Base-by-base conservation (phyloP, 1,140 invertebrate genomes). In the Drosophila obscura region DNA sequence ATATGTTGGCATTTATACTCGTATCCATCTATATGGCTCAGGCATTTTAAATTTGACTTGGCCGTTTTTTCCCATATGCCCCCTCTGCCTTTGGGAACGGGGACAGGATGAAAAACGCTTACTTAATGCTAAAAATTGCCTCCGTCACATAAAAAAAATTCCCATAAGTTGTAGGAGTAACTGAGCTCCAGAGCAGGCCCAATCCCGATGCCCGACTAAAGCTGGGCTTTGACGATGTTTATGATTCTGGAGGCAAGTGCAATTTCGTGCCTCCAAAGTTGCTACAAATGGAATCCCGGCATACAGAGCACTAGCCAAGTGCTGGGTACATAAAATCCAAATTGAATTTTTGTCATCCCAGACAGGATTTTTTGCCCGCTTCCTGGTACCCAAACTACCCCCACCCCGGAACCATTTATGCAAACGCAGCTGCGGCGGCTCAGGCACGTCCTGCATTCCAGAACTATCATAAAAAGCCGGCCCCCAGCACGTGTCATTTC, bases 391-490 rank as follows among this genome's bases (percentile, higher is more conserved):
- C 28, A 0, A 8, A 28, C 8, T 8, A 3, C 9, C 9, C 31
- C 28, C 2, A 35, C 9, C 31, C 61, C 71, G 58, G 56, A 52
- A 46, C 52, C 81, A 85, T 85, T 87, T 85, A 85, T 85, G 82
- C 82, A 87, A 85, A 85, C 75, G 82, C 81, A 81, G 79, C 67
- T 77, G 78, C 82, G 48, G 71, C 59, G 69, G 66, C 82, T 78
- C 73, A 58, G 77, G 60, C 80, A 85, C 77, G 80, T 84, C 68
- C 68, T 64, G 64, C 60, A 51, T 72, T 52, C 55, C 59, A 56
- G 72, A 53, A 31, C 39, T 61, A 19, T 50, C 57, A 77, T 69
- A 80, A 74, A 66, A 68, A 73, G 31, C 45, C 16, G 22, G 35
- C 19, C n/a, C 59, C 64, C 52, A 57, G 61, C 53, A 76, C 66